Conservation (phyloP, 2,113 vertebrate species). For the Scomber japonicus region DNA sequence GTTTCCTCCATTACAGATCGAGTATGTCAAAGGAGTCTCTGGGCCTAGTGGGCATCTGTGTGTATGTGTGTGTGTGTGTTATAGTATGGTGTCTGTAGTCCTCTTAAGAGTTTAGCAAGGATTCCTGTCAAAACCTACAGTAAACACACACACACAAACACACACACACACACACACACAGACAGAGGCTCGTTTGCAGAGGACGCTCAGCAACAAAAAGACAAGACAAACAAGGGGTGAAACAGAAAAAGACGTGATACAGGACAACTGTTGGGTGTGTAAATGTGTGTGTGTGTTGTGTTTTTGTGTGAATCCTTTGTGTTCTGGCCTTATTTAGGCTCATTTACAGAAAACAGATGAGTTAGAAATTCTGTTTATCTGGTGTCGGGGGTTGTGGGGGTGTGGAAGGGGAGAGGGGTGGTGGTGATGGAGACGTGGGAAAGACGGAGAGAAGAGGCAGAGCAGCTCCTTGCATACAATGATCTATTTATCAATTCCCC, state of each 20-base stretch:
- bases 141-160: constrained; percentile 54
- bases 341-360: constrained; percentile 79
- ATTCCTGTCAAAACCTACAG: constrained; percentile 61
- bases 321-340: constrained; percentile 73
- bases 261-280: constrained; percentile 38
- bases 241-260: constrained; percentile 52
- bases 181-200: constrained; percentile 61
- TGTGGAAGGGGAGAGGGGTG: constrained; percentile 14
- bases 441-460: constrained; percentile 60
- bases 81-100: constrained; percentile 27
- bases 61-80: constrained; percentile 10
- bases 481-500: constrained; percentile 80
- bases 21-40: constrained; percentile 38
- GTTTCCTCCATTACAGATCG: constrained; percentile 46
- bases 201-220: constrained; percentile 42
- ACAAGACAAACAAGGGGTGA: constrained; percentile 64
- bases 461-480: constrained; percentile 70
- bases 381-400: constrained; percentile 44
- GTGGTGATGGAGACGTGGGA: constrained; percentile 57
- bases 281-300: constrained; percentile 32
- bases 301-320: constrained; percentile 64
- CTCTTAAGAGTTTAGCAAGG: constrained; percentile 52
- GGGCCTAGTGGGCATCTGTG: neutral
- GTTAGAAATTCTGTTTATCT: constrained; percentile 75
- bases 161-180: constrained; percentile 55